Conservation (phyloP, 2,888 invertebrate species). For the Nephrocerus scutellatus region DNA sequence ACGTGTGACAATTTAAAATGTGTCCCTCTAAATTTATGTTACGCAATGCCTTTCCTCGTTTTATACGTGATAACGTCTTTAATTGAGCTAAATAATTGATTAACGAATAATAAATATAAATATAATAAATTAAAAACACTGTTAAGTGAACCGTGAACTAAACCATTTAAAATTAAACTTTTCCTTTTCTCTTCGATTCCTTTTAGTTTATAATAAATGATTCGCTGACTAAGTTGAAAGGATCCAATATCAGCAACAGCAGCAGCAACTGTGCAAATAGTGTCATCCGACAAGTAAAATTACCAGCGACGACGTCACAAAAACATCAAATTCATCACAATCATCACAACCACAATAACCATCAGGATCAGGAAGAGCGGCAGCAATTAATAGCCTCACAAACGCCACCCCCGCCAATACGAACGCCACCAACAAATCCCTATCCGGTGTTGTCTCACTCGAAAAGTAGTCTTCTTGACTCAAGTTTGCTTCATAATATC, state of each 20-base stretch:
- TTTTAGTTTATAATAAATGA: constrained; percentile 47
- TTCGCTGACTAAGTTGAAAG: constrained; percentile 45
- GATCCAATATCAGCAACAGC: constrained; percentile 29
- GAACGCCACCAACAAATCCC: constrained; percentile 9
- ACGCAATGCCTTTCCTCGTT: no score
- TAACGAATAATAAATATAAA: no score
- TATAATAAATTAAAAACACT: no score
- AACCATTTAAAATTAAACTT: no score
- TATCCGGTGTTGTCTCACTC: constrained; percentile 30
- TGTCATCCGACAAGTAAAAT: not conserved
- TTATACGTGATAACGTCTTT: no score
- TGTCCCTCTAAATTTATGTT: no score
- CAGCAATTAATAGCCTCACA: constrained; percentile 11
- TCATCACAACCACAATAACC: constrained; percentile 20
- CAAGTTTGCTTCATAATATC: constrained; percentile 42
- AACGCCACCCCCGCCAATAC: constrained; percentile 13
- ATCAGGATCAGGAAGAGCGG: constrained; percentile 24
- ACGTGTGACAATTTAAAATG: no score
- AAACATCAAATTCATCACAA: constrained; percentile 16
- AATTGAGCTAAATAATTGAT: no score
- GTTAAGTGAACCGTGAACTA: no score
- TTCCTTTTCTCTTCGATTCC: no score
- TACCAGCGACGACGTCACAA: constrained; percentile 4
- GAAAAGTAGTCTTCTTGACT: constrained; percentile 37
- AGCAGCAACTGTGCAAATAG: constrained; percentile 22